Conservation (phyloP, 2,888 invertebrate species). For the Tinea semifulvella region DNA sequence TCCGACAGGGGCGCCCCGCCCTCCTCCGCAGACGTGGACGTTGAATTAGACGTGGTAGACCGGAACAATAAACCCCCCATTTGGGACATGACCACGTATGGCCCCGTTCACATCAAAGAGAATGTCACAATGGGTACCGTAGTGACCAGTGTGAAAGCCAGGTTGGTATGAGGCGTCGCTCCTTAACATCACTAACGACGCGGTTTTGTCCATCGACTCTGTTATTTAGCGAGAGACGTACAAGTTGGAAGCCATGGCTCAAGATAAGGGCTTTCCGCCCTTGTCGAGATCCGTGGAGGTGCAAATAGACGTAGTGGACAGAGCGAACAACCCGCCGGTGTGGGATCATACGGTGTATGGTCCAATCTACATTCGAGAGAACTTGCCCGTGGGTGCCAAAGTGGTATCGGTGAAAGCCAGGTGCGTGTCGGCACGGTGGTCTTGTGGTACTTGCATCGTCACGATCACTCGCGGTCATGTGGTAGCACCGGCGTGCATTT, state of each 20-base stretch:
- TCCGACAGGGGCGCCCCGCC: constrained; percentile 94
- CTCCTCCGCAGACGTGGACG: constrained; percentile 95
- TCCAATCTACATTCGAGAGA: constrained; percentile 97
- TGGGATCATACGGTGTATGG: constrained; percentile 97
- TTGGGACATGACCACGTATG: constrained; percentile 95
- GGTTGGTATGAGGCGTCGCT: constrained; percentile 82
- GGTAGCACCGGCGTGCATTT: constrained; percentile 53
- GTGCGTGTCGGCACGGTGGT: constrained; percentile 73
- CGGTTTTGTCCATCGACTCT: constrained; percentile 72
- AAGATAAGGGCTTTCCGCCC: constrained; percentile 96
- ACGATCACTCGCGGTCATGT: constrained; percentile 39
- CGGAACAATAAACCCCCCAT: constrained; percentile 98
- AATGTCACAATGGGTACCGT: constrained; percentile 99
- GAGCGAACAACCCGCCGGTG: constrained; percentile 96
- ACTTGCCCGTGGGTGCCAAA: constrained; percentile 97
- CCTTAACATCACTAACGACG: constrained; percentile 73
- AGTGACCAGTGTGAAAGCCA: constrained; percentile 98
- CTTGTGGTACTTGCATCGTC: constrained; percentile 40
- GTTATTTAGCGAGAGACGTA: constrained; percentile 92
- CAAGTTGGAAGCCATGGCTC: constrained; percentile 97
- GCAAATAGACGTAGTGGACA: constrained; percentile 98
- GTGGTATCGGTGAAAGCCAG: constrained; percentile 98
- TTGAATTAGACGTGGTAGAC: constrained; percentile 98
- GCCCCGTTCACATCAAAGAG: constrained; percentile 98
- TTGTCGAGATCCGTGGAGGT: constrained; percentile 97